Base-by-base conservation (phyloP, 2,113 vertebrate genomes). In the Scortum barcoo region DNA sequence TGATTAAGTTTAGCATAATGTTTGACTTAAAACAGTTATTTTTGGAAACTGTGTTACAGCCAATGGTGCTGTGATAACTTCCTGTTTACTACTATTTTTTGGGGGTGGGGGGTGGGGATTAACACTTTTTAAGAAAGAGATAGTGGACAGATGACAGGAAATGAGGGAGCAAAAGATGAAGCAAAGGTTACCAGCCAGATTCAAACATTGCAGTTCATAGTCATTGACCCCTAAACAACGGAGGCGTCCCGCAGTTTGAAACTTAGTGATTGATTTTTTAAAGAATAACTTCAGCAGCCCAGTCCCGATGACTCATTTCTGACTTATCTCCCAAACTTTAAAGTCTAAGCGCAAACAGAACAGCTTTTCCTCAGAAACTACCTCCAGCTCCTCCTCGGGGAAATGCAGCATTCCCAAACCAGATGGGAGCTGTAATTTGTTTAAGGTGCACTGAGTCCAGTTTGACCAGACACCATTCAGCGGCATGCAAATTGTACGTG, bases 341-440 rank as follows among this genome's bases (percentile, higher is more conserved):
- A 53, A 30, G 11, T 56, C 14, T 58, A 20, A 22, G 46, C 36
- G 19, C 9, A 53, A 51, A 20, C 6, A 69, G 9, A 50, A 42
- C 28, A 50, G 19, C 56, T 13, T 60, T 38, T 22, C 26, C 58
- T 80, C 28, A 17, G 20, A 36, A 65, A 56, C 50, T 24, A 72
- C 36, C 24, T 48, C 26, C 24, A 72, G 14, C 38, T 48, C 8
- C 38, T 65, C 19, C 1, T 36, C 14, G 28, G 17, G 22, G 78
- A n/a, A n/a, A 24, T 5, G 20, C 26, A n/a, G 9, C 57, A 30
- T 62, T 63, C 58, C 57, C 24, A 10, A 30, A 26, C 40, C 57
- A 65, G 68, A 72, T 65, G 77, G 67, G 50, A 72, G 63, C 54
- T 56, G 40, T 36, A 63, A 68, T 66, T 48, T 48, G 13, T 57